Base-by-base conservation (phyloP, 2,888 invertebrate species). In the Caenorhabditis sinica region DNA sequence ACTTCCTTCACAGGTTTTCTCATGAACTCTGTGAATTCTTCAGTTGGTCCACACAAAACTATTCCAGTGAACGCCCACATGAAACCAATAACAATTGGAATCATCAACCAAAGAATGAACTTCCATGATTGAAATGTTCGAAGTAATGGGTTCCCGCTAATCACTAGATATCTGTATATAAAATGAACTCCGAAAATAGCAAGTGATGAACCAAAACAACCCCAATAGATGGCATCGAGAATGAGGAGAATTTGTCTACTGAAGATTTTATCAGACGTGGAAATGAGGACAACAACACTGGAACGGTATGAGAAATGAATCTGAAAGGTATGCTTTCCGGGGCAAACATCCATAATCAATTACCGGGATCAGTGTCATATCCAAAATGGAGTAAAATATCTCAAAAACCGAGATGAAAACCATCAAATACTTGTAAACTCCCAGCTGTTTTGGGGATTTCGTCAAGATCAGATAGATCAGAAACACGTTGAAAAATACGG, bases 341-440 rank as follows among this genome's bases (percentile, higher is more conserved):
- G 9, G 8, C 25, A 25, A 17, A 23, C 17, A 45, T 6, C 33
- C 13, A 49, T n/a, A 4, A 40, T 4, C n/a, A 17, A 17, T 56
- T 58, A 77, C 77, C 51, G 77, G 77, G 25, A 53, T 51, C 9
- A 77, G 13, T 6, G 36, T 28, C 11, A 40, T 51, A 25, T 71
- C 77, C 9, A 61, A 43, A 1, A 68, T 61, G 0, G 69, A 77
- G 28, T 71, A 80, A 9, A 71, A 28, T 1, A 80, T 66, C 20
- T 80, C 79, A 25, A 58, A 80, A 20, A 51, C 17, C 1, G 72
- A 56, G 13, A 65, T 65, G 45, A 65, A 65, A 3, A 72, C 33
- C 72, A 80, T 72, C 9, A 80, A 30, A 45, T 56, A 61, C 25
- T 72, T 72, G n/a, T 80, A 80, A 6, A 72, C 65, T 40, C 72